Base-by-base conservation (phyloP, 2,113 vertebrate genomes). In the Odobenus rosmarus region DNA sequence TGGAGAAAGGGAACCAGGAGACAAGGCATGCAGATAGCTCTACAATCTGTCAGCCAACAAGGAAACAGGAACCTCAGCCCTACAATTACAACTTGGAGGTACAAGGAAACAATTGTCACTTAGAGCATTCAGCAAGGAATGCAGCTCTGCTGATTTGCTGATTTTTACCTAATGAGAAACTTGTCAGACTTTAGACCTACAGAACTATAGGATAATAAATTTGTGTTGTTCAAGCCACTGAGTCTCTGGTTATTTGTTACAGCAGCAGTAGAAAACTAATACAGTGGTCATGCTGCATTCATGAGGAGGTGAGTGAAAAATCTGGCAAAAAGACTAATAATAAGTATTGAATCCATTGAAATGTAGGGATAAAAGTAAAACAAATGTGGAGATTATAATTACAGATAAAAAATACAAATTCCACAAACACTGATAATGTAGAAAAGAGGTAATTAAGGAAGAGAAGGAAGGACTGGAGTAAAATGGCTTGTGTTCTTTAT, bases 111-210 rank as follows among this genome's bases (percentile, higher is more conserved):
- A 0, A 61, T 84, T 72, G 9, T 72, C 46, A 79, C 28, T 21
- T 67, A 51, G 23, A 69, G 51, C 49, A 69, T 93, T 23, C 67
- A 93, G 87, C 49, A 93, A 79, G 12, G 53, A 67, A 72, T 26
- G 24, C 13, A 64, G 18, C 33, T 96, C 61, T 64, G 19, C 15
- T 62, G 53, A 72, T 61, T 82, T 7, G 28, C 8, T 62, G 69
- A 90, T 67, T 87, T 76, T 80, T 80, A 46, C 55, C 31, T 89
- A 53, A 24, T 57, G 83, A 94, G 33, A 80, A 89, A 96, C 39
- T 57, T 88, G 31, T 92, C 62, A 49, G 26, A 64, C 15, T 42
- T 92, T 92, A 51, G 55, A 83, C 55, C 31, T 33, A 92, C 72
- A 88, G 18, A 91, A 87, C 26, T 67, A 12, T 12, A 74, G 49